Conservation (phyloP, 2,797 vertebrate genomes). For the Cryptoblepharus egeriae region DNA sequence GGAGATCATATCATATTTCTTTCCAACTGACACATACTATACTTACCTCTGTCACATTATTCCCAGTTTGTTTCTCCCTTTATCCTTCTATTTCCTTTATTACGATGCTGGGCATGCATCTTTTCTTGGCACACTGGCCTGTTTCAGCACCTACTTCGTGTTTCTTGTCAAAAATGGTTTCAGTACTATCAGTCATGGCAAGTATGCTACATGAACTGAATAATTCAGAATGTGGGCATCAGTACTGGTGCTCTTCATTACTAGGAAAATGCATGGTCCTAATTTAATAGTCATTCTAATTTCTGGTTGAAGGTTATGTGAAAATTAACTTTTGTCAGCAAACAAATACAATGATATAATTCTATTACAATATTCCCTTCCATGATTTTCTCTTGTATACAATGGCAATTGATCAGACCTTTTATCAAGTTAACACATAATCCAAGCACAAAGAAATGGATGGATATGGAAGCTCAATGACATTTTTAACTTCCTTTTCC, state of each 20-base stretch:
- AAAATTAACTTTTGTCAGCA: neutral
- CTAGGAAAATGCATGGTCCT: neutral
- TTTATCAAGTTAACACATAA: neutral
- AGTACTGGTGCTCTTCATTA: neutral
- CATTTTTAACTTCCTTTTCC: neutral
- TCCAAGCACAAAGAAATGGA: neutral
- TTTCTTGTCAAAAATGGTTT: conserved; percentile 9
- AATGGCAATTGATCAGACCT: neutral
- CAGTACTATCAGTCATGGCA: neutral
- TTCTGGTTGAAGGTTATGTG: neutral
- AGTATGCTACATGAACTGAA: neutral
- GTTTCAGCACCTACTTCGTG: neutral
- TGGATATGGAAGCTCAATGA: neutral
- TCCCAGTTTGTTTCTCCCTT: conserved; percentile 2
- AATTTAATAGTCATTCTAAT: conserved; percentile 1
- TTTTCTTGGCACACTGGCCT: neutral
- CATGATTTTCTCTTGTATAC: neutral
- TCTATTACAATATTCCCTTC: neutral
- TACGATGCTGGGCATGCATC: neutral
- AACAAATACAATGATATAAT: neutral
- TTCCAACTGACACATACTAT: neutral
- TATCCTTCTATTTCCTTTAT: neutral
- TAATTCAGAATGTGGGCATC: neutral
- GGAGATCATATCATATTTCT: neutral
- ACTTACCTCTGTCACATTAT: neutral